These are phyloP conservation scores for Pentalonia nigronervosa DNA, from an alignment of 1,140 invertebrate species.

Conservation along the genomic window DNA sequence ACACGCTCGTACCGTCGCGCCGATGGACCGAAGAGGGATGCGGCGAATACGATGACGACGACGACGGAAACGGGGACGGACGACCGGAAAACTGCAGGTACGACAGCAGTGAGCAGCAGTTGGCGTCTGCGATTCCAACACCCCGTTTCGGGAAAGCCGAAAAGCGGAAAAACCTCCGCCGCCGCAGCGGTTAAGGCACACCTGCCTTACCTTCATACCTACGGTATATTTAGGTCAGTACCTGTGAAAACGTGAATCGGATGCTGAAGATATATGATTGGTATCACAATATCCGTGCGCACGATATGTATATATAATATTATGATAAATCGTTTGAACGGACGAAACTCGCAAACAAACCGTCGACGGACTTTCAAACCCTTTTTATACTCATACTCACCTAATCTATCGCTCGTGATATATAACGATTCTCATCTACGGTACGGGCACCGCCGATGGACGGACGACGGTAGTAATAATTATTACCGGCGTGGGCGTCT, in stretches of 20 bases:
- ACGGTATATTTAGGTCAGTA: neutral
- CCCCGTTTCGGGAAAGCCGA: neutral
- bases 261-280: neutral
- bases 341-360: neutral
- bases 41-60: too few species aligned
- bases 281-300: neutral
- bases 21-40: too few species aligned
- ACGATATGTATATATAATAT: neutral
- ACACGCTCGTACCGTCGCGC: neutral
- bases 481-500: neutral
- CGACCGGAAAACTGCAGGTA: neutral
- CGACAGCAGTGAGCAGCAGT: neutral
- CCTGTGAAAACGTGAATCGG: neutral
- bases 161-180: neutral
- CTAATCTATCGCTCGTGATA: too few species aligned
- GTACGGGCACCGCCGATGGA: neutral
- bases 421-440: neutral
- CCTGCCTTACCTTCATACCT: too few species aligned
- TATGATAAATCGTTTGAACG: neutral
- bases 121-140: neutral
- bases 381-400: neutral
- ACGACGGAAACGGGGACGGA: neutral
- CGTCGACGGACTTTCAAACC: neutral
- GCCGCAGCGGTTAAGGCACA: neutral
- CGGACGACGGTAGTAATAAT: neutral